Evolutionary conservation across 2,797 vertebrate species (phyloP).

Genomic region (Chaetodon trifasciatus): DNA sequence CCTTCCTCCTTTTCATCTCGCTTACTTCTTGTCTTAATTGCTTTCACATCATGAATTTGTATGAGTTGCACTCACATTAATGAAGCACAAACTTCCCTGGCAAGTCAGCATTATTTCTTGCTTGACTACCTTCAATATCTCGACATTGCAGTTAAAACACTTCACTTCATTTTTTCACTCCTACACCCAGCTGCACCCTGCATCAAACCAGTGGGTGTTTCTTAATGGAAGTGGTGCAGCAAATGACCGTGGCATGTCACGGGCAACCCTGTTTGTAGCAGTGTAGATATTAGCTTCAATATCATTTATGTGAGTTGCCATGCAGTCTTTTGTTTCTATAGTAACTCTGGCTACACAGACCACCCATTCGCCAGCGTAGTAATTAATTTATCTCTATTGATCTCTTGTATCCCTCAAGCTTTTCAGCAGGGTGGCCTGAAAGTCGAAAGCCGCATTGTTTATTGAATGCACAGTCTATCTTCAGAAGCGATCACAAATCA

Average conservation of each 20-base stretch:
- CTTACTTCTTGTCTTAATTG: slow-evolving; percentile 62
- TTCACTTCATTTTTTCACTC: slow-evolving; percentile 27
- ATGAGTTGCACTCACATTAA: slow-evolving; percentile 59
- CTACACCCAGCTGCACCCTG: slow-evolving; percentile 57
- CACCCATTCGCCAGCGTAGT: slow-evolving; percentile 73
- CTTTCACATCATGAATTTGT: slow-evolving; percentile 59
- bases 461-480: slow-evolving; percentile 81
- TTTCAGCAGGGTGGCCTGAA: slow-evolving; percentile 75
- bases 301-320: slow-evolving; percentile 54
- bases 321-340: slow-evolving; percentile 68
- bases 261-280: slow-evolving; percentile 32
- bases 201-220: slow-evolving; percentile 52
- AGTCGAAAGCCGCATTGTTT: slow-evolving; percentile 75
- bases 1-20: slow-evolving; percentile 46
- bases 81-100: slow-evolving; percentile 50
- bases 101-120: slow-evolving; percentile 45
- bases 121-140: slow-evolving; percentile 48
- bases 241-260: slow-evolving; percentile 51
- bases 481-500: slow-evolving; percentile 80
- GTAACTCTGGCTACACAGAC: slow-evolving; percentile 63
- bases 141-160: slow-evolving; percentile 36
- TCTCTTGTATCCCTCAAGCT: slow-evolving; percentile 78
- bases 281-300: slow-evolving; percentile 44
- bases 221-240: slow-evolving; percentile 60
- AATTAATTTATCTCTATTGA: slow-evolving; percentile 86